Conservation (phyloP, 1,140 invertebrate species). For the Harpegnathos saltator region DNA sequence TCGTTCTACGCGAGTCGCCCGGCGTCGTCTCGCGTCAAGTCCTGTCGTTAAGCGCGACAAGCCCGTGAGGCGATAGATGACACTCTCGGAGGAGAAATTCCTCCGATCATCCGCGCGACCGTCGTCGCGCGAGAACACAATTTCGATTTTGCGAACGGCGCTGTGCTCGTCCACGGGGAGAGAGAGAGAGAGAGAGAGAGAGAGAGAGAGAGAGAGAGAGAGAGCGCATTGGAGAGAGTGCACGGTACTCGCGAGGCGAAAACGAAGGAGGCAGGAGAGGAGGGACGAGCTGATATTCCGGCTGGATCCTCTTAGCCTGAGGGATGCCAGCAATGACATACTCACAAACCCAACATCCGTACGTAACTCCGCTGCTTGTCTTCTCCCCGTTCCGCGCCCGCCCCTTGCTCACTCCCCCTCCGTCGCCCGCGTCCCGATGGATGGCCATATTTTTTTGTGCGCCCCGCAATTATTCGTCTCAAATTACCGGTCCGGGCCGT, state of each 20-base stretch:
- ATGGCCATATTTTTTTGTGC: slow-evolving; percentile 80
- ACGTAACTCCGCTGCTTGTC: slow-evolving; percentile 75
- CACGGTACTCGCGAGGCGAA: not conserved
- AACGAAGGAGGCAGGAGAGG: slow-evolving; percentile 18
- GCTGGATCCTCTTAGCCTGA: slow-evolving; percentile 71
- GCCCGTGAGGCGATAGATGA: slow-evolving; percentile 38
- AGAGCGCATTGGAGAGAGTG: no score
- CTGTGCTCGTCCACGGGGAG: no score
- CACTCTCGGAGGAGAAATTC: slow-evolving; percentile 23
- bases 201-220: no score
- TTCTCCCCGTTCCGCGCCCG: slow-evolving; percentile 8
- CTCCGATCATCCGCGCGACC: not conserved
- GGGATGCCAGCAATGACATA: slow-evolving; percentile 80
- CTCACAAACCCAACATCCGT: slow-evolving; percentile 76
- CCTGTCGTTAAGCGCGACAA: slow-evolving; percentile 7
- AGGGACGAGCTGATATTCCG: slow-evolving; percentile 39
- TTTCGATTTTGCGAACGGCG: slow-evolving; percentile 4
- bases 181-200: no score
- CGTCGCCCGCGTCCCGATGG: slow-evolving; percentile 72
- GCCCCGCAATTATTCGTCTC: slow-evolving; percentile 82
- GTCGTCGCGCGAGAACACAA: slow-evolving; percentile 10
- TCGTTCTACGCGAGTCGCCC: slow-evolving; percentile 10
- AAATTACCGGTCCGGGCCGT: slow-evolving; percentile 78
- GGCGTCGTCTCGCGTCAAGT: slow-evolving; percentile 14
- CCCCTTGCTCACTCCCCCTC: not conserved